Percentiles rank a stretch among this genome's conserved stretches.
Evolutionary conservation across 1,140 invertebrate genomes (phyloP).

Genomic region (Portunus trituberculatus): DNA sequence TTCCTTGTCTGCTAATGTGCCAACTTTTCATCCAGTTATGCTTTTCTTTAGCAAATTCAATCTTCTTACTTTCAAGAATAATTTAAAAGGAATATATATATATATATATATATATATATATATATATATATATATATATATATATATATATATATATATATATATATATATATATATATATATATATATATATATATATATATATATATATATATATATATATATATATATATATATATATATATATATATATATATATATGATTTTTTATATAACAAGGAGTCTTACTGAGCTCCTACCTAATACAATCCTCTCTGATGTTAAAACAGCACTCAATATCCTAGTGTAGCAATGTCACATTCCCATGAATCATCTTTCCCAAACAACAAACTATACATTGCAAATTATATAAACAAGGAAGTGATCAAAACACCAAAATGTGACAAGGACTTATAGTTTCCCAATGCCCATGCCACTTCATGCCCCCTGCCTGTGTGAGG

Average conservation of each 20-base stretch:
- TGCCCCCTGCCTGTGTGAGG: not conserved
- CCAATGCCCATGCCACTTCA: not conserved
- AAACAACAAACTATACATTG: not conserved
- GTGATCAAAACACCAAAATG: not conserved
- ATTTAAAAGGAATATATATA: not conserved
- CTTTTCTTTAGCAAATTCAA: not conserved
- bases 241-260: constrained; percentile 15
- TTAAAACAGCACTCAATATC: not conserved
- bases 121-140: constrained; percentile 27
- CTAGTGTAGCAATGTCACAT: not conserved
- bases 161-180: constrained; percentile 43
- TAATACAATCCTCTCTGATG: not conserved
- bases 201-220: constrained; percentile 35
- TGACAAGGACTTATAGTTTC: not conserved
- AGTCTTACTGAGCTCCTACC: not conserved
- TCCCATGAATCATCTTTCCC: not conserved
- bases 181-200: constrained; percentile 43
- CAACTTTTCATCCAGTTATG: not conserved
- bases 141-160: constrained; percentile 42
- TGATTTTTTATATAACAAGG: not conserved
- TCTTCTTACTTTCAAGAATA: not conserved
- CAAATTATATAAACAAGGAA: not conserved
- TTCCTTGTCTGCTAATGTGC: not conserved
- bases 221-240: not conserved
- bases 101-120: not conserved